These are phyloP conservation scores for Conus canariensis DNA, from an alignment of 2,888 invertebrate species.

Conservation along the genomic window DNA sequence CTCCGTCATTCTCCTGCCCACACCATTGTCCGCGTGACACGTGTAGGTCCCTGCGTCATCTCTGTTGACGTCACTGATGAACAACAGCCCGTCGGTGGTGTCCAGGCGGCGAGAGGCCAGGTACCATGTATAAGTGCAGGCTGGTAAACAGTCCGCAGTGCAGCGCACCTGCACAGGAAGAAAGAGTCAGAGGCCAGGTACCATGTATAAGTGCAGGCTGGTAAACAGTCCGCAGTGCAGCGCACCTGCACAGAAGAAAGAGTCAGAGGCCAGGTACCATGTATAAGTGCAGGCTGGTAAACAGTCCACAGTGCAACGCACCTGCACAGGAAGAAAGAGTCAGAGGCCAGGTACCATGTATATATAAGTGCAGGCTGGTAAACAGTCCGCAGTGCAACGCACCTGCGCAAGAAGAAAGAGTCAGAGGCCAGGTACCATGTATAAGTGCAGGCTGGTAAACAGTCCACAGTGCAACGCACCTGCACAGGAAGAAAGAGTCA, in stretches of 20 bases:
- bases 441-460: slow-evolving; percentile 43
- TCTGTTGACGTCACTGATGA: slow-evolving; percentile 7
- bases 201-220: slow-evolving; percentile 36
- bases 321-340: not conserved
- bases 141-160: slow-evolving; percentile 38
- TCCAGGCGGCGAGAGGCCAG: slow-evolving; percentile 30
- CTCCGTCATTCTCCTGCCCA: slow-evolving; percentile 38
- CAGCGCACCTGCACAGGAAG: slow-evolving; percentile 30
- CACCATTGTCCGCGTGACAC: slow-evolving; percentile 46
- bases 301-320: slow-evolving; percentile 38
- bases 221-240: slow-evolving; percentile 42
- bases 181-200: not conserved
- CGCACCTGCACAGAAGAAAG: slow-evolving; percentile 28
- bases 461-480: slow-evolving; percentile 37
- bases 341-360: not conserved
- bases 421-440: slow-evolving; percentile 40
- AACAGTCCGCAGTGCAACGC: slow-evolving; percentile 40
- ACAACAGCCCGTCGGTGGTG: slow-evolving; percentile 25
- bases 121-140: slow-evolving; percentile 46
- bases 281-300: slow-evolving; percentile 46
- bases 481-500: not conserved
- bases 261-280: not conserved
- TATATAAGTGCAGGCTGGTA: slow-evolving; percentile 41
- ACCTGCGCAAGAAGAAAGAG: slow-evolving; percentile 22
- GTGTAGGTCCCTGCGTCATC: slow-evolving; percentile 47